Percentiles rank a stretch among this genome's conserved stretches.
Evolutionary conservation across 2,888 invertebrate species (phyloP).

Genomic region (Plagodis dolabraria): DNA sequence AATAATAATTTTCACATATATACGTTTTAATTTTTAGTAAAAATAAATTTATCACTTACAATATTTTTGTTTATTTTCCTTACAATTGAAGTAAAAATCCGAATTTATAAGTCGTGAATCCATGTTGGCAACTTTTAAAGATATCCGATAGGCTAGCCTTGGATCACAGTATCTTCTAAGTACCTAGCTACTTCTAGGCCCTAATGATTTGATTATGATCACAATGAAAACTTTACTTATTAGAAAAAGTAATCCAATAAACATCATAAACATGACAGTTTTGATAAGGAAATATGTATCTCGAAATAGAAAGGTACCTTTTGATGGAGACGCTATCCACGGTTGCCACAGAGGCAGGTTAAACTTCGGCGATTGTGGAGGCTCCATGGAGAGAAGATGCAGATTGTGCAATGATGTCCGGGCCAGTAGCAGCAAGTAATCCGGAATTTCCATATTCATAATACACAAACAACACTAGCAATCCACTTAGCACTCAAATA

Average conservation of each 20-base stretch:
- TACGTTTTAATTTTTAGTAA: too few relatives aligned
- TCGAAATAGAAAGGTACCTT: conserved; percentile 55
- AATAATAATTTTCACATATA: too few relatives aligned
- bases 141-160: too few relatives aligned
- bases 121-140: too few relatives aligned
- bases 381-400: conserved; percentile 74
- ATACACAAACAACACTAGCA: conserved; percentile 46
- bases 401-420: conserved; percentile 68
- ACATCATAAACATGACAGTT: too few relatives aligned
- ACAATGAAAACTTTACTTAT: neutral
- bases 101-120: too few relatives aligned
- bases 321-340: conserved; percentile 72
- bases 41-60: too few relatives aligned
- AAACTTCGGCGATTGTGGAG: conserved; percentile 81
- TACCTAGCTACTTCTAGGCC: too few relatives aligned
- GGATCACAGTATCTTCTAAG: neutral
- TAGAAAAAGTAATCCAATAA: too few relatives aligned
- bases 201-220: neutral
- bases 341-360: conserved; percentile 81
- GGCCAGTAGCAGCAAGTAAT: conserved; percentile 73
- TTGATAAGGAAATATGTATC: neutral
- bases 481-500: conserved; percentile 45
- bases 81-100: too few relatives aligned
- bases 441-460: conserved; percentile 81
- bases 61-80: too few relatives aligned